Evolutionary conservation across 1,140 invertebrate genomes (phyloP).

Genomic region (Anastrepha ludens): DNA sequence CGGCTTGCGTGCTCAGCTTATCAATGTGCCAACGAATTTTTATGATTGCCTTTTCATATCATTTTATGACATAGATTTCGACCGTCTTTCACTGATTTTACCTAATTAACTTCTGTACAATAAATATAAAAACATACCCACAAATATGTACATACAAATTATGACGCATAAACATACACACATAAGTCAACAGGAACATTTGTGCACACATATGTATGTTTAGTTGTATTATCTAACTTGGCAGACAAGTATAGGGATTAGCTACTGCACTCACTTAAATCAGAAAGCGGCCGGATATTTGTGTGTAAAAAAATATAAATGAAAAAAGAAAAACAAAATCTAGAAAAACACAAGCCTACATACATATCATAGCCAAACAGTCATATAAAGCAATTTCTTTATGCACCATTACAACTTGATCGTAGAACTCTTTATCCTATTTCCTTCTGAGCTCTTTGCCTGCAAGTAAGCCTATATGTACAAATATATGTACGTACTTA

Average conservation of each 20-base stretch:
- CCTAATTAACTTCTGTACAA: slow-evolving; percentile 35
- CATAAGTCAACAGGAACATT: no score
- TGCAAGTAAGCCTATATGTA: neutral
- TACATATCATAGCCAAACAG: no score
- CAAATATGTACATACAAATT: neutral
- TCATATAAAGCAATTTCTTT: no score
- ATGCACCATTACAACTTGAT: no score
- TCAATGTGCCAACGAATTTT: neutral
- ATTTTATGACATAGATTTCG: slow-evolving; percentile 31
- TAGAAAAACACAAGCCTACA: no score
- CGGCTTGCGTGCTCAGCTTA: neutral
- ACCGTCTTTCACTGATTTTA: slow-evolving; percentile 42
- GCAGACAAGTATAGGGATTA: neutral
- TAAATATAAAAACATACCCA: neutral
- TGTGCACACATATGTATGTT: neutral
- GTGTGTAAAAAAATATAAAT: neutral
- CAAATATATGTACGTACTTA: neutral
- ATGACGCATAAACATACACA: neutral
- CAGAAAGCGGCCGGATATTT: neutral
- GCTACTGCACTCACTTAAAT: slow-evolving; percentile 1
- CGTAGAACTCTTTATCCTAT: no score
- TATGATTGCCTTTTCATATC: slow-evolving; percentile 30
- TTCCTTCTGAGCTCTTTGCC: neutral
- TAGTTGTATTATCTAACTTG: neutral
- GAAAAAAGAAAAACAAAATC: no score